A percentile compares a stretch with the other conserved stretches of the same genome.
These are phyloP conservation scores for Puntigrus tetrazona DNA, from an alignment of 2,113 vertebrate genomes.

Conservation along the genomic window DNA sequence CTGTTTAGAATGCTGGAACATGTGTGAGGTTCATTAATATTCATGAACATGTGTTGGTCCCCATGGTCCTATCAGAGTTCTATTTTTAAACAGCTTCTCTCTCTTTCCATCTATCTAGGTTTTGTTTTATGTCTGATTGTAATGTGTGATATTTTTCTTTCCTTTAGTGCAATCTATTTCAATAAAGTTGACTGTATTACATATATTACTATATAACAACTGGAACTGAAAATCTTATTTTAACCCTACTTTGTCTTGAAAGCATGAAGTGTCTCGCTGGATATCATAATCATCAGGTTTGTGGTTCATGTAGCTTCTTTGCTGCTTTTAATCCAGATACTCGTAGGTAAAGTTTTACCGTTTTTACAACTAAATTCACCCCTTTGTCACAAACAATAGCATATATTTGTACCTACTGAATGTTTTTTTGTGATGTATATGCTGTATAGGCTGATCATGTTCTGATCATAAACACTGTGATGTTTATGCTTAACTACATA, in stretches of 20 bases:
- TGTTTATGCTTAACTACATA: too few species aligned
- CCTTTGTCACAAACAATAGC: neutral
- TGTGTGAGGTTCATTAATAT: constrained; percentile 20
- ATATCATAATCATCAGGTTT: neutral
- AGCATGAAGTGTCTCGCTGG: neutral
- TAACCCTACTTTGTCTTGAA: neutral
- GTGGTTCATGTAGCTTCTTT: neutral
- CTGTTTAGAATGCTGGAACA: constrained; percentile 33
- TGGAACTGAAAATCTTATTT: neutral
- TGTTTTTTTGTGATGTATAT: neutral
- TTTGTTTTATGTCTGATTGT: neutral
- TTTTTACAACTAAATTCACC: neutral
- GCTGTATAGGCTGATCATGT: too few species aligned
- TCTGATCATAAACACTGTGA: too few species aligned
- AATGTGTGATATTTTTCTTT: neutral
- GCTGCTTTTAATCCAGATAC: neutral
- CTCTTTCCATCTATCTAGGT: neutral
- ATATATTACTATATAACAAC: too few species aligned
- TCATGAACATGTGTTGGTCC: constrained; percentile 22
- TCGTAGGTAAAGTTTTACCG: neutral
- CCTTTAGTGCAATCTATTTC: neutral
- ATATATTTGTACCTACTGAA: neutral
- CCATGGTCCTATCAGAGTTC: constrained; percentile 14
- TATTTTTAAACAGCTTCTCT: constrained; percentile 22
- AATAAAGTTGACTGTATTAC: neutral